A percentile compares a stretch with the other conserved stretches of the same genome.
Conservation (phyloP, 2,888 invertebrate species). For the Tinea trinotella region DNA sequence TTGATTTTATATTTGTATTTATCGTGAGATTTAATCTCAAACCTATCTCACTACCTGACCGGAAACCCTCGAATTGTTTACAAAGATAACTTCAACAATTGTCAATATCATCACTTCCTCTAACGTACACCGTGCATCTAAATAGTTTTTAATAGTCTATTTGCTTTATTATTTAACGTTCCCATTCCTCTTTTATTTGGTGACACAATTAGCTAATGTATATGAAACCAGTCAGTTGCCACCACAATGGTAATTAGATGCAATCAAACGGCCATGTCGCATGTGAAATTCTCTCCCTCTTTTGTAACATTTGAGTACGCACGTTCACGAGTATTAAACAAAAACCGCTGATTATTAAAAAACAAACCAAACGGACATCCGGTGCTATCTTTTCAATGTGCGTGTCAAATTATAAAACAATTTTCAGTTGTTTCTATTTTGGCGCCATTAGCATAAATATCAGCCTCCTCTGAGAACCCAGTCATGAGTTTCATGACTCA, state of each 20-base stretch:
- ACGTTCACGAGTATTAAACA: neutral
- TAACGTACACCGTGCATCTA: too few relatives aligned
- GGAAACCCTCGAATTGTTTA: neutral
- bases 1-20: too few relatives aligned
- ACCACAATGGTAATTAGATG: neutral
- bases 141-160: neutral
- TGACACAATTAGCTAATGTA: neutral
- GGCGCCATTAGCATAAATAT: constrained; percentile 9
- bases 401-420: neutral
- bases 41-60: neutral
- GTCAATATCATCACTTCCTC: neutral
- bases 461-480: neutral
- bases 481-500: constrained; percentile 2
- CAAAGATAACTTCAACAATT: neutral
- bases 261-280: constrained; percentile 16
- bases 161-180: neutral
- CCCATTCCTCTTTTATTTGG: neutral
- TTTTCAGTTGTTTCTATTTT: neutral
- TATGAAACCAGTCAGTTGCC: neutral
- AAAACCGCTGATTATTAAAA: constrained; percentile 4
- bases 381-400: neutral
- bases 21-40: too few relatives aligned
- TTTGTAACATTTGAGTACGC: neutral
- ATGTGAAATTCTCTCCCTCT: constrained; percentile 9
- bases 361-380: neutral